phyloP scores from a whole-genome alignment of 2,113 vertebrate genomes.

The Megatriorchis doriae region DNA sequence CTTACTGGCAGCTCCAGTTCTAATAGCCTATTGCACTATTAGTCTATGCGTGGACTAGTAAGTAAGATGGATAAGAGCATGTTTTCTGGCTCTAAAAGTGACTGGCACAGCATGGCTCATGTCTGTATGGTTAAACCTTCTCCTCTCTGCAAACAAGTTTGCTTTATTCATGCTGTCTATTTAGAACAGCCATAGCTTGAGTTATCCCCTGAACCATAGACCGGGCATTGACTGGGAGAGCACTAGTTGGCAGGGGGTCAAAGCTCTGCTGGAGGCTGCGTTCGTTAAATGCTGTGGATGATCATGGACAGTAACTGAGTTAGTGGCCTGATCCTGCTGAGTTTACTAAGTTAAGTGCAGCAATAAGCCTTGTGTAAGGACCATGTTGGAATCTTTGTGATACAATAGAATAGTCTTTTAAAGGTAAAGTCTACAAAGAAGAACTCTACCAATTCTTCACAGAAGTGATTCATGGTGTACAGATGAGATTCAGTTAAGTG shows the following conservation, averaged over 20 bases:
- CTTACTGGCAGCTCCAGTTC: background rate
- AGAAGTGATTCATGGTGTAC: background rate
- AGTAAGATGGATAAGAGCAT: background rate
- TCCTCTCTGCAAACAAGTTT: background rate
- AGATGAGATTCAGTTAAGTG: background rate
- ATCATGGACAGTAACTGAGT: background rate
- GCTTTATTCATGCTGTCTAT: background rate
- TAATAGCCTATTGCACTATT: background rate
- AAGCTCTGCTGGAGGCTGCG: background rate
- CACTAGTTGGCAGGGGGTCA: background rate
- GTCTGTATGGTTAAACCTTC: background rate
- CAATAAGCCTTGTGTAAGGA: background rate
- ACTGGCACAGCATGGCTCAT: background rate
- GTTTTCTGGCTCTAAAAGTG: background rate
- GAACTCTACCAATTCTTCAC: background rate
- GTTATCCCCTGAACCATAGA: background rate
- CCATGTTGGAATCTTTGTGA: background rate
- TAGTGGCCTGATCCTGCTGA: background rate
- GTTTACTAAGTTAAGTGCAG: background rate
- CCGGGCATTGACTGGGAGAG: background rate
- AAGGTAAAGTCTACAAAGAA: background rate
- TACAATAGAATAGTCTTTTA: background rate
- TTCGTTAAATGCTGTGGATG: fast-evolving
- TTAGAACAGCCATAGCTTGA: background rate
- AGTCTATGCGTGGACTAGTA: background rate